Conservation (phyloP, 2,888 invertebrate genomes). For the Sisyra nigra region DNA sequence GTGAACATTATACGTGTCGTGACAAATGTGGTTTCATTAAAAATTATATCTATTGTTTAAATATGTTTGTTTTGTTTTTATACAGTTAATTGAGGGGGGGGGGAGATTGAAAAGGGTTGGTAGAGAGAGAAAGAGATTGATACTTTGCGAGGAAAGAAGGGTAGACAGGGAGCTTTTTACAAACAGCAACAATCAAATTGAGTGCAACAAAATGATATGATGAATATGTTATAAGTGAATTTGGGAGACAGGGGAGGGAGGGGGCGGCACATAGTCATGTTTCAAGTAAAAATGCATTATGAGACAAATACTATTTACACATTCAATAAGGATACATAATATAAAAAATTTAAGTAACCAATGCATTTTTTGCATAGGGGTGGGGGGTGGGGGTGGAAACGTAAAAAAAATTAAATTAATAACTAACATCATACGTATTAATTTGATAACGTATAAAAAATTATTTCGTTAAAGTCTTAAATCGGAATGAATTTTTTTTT, state of each 20-base stretch:
- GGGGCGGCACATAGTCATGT: background rate
- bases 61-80: background rate
- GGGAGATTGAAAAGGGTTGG: background rate
- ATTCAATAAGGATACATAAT: too few species aligned
- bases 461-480: too few species aligned
- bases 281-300: too few species aligned
- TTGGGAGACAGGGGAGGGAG: background rate
- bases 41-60: too few species aligned
- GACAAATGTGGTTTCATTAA: too few species aligned
- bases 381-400: background rate
- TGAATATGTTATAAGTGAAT: background rate
- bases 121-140: too few species aligned
- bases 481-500: background rate
- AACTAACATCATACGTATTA: background rate
- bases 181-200: constrained; percentile 9
- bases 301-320: too few species aligned
- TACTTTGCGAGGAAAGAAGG: too few species aligned
- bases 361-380: background rate
- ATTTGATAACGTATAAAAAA: background rate
- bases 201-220: constrained; percentile 6
- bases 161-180: background rate
- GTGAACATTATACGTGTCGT: too few species aligned
- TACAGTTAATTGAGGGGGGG: background rate
- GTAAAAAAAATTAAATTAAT: background rate
- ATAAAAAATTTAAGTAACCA: too few species aligned